Conservation (phyloP, 2,113 vertebrate genomes). For the Anoura caudifer region DNA sequence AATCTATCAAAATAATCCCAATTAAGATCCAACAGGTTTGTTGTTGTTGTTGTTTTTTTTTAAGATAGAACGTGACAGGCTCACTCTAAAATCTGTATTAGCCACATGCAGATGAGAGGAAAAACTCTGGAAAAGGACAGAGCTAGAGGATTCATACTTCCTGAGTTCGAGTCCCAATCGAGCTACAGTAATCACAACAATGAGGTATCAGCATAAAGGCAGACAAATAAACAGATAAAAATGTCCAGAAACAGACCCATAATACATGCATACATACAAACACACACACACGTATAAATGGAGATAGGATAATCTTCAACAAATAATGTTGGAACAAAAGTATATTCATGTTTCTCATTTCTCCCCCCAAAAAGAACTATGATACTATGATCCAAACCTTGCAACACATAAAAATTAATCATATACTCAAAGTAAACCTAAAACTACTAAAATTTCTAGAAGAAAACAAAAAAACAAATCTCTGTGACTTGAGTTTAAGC, state of each 20-base stretch:
- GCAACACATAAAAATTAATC: neutral
- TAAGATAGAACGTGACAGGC: neutral
- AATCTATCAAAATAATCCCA: neutral
- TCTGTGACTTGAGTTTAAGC: neutral
- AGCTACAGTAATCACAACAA: neutral
- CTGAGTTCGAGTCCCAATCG: neutral
- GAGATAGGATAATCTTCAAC: neutral
- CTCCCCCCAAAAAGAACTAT: neutral
- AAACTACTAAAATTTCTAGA: neutral
- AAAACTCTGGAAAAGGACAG: neutral
- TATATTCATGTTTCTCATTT: neutral
- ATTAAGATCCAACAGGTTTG: neutral
- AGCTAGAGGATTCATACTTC: neutral
- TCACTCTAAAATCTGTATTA: neutral
- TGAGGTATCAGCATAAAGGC: neutral
- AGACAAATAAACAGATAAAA: neutral
- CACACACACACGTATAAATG: no score
- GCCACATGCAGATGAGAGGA: neutral
- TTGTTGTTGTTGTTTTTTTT: neutral
- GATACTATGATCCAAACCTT: neutral
- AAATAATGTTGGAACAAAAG: conserved; percentile 1
- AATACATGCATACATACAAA: no score
- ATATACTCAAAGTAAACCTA: neutral
- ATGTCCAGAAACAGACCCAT: neutral
- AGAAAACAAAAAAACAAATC: neutral